These are phyloP conservation scores for Arctocebus calabarensis DNA, from an alignment of 2,797 vertebrate species.

Conservation along the genomic window DNA sequence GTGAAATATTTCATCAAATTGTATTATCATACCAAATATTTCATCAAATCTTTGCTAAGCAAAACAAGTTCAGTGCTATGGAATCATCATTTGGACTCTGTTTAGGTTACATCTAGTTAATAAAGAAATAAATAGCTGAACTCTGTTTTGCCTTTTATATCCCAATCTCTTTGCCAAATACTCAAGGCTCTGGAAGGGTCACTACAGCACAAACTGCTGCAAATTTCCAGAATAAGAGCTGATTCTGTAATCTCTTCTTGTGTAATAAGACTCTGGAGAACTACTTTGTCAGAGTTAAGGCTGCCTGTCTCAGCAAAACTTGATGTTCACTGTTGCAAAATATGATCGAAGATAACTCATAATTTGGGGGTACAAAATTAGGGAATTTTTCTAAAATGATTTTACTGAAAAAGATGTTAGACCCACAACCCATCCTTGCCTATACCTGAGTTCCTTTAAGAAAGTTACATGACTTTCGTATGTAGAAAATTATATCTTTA, in stretches of 20 bases:
- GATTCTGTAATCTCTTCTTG: slow-evolving; percentile 70
- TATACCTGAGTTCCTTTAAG: slow-evolving; percentile 9
- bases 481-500: not conserved
- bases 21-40: slow-evolving; percentile 69
- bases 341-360: slow-evolving; percentile 6
- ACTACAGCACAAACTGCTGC: slow-evolving; percentile 64
- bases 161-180: slow-evolving; percentile 72
- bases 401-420: slow-evolving; percentile 6
- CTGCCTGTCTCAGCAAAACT: slow-evolving; percentile 59
- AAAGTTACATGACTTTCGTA: not conserved
- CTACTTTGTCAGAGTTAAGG: slow-evolving; percentile 57
- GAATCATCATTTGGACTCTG: slow-evolving; percentile 71
- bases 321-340: slow-evolving; percentile 67
- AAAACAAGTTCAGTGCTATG: slow-evolving; percentile 57
- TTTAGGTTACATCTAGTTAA: slow-evolving; percentile 71
- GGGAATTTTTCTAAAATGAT: not conserved
- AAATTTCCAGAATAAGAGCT: slow-evolving; percentile 69
- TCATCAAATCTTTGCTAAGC: slow-evolving; percentile 73
- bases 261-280: slow-evolving; percentile 74
- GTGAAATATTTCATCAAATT: slow-evolving; percentile 71
- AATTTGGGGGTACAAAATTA: slow-evolving; percentile 1
- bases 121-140: slow-evolving; percentile 78
- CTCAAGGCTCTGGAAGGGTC: slow-evolving; percentile 68
- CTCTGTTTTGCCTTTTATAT: slow-evolving; percentile 77
- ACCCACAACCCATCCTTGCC: not conserved